phyloP scores from a whole-genome alignment of 2,797 vertebrate species.

The Melopsittacus undulatus region DNA sequence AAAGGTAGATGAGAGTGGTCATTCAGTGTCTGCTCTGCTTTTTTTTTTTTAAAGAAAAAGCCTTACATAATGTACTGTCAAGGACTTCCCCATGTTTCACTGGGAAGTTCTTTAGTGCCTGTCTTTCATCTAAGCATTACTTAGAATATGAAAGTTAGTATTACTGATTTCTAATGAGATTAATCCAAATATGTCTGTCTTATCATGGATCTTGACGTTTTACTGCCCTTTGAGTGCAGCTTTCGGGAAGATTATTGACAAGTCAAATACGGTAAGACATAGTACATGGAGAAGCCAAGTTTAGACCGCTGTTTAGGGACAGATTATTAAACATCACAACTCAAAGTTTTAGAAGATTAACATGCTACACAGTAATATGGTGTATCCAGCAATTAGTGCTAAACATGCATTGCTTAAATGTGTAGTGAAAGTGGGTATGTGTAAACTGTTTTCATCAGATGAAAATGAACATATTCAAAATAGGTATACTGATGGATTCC shows the following conservation, averaged over 20 bases:
- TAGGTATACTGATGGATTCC: neutral
- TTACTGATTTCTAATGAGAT: neutral
- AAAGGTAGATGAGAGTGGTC: neutral
- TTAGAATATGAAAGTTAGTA: neutral
- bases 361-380: neutral
- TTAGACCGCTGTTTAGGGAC: neutral
- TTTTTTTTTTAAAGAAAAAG: too few species aligned
- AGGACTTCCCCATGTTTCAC: neutral
- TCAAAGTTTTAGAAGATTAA: slow-evolving; percentile 29
- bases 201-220: neutral
- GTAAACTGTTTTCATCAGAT: neutral
- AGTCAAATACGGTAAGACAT: neutral
- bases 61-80: neutral
- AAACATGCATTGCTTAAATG: neutral
- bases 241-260: slow-evolving; percentile 19
- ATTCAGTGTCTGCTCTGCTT: neutral
- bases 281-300: neutral
- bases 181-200: neutral
- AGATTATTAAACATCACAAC: slow-evolving; percentile 36
- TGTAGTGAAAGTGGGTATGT: neutral
- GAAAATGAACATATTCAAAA: slow-evolving; percentile 1
- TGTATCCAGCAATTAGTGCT: slow-evolving; percentile 9
- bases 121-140: neutral
- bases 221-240: neutral
- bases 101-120: neutral